Conservation (phyloP, 2,113 vertebrate species). For the Trachemys scripta region DNA sequence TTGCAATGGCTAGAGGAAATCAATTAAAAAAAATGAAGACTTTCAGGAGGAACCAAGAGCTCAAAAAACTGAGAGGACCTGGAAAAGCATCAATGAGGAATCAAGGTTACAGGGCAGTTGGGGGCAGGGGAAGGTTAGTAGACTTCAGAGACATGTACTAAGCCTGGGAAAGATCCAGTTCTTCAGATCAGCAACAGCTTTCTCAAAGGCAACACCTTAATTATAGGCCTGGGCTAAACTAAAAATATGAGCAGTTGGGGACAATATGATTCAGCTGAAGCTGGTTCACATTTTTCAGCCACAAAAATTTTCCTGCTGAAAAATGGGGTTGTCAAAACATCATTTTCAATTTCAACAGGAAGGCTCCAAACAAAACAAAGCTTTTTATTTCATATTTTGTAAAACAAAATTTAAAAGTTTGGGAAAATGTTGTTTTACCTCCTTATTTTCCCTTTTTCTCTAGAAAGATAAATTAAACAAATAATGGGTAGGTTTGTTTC, state of each 20-base stretch:
- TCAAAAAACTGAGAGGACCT: neutral
- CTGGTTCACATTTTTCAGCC: neutral
- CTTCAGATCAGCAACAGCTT: neutral
- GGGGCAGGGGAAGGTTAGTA: neutral
- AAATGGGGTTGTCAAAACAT: too few species aligned
- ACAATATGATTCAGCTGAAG: neutral
- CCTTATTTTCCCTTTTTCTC: too few species aligned
- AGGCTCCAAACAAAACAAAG: too few species aligned
- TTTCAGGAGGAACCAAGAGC: neutral
- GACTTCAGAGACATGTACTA: neutral
- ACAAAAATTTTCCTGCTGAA: neutral
- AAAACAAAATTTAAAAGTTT: too few species aligned
- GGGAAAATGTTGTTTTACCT: too few species aligned
- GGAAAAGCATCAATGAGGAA: neutral
- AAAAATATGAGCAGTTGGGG: neutral
- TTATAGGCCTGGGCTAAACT: neutral
- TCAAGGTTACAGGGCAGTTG: accelerated
- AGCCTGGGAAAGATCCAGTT: neutral
- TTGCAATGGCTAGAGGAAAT: neutral
- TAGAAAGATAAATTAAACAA: too few species aligned
- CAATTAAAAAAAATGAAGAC: accelerated
- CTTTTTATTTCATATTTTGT: too few species aligned
- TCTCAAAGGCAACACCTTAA: neutral
- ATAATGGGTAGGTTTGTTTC: too few species aligned
- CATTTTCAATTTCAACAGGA: too few species aligned